Conservation (phyloP, 2,888 invertebrate genomes). For the Drosophila prostipennis region DNA sequence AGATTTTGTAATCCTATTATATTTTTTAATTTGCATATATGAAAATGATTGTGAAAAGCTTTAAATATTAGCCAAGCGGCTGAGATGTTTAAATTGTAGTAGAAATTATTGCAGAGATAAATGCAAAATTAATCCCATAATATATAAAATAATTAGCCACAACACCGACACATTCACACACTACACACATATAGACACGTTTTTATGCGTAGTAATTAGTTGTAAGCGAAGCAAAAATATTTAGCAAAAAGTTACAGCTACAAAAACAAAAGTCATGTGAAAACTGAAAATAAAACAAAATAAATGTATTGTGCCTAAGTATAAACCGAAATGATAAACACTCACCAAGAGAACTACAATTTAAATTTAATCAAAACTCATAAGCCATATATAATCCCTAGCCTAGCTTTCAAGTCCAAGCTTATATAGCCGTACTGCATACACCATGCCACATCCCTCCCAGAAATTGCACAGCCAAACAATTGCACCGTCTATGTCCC, state of each 20-base stretch:
- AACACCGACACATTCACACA: conserved; percentile 41
- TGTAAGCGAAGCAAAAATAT: conserved; percentile 54
- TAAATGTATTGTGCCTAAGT: conserved; percentile 79
- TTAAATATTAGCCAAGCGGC: conserved; percentile 70
- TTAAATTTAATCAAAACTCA: conserved; percentile 39
- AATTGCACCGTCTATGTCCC: conserved; percentile 71
- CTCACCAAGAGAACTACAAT: conserved; percentile 31
- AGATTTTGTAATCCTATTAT: conserved; percentile 40
- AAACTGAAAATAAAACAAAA: conserved; percentile 53
- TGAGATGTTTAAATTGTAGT: conserved; percentile 72
- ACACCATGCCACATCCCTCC: conserved; percentile 5
- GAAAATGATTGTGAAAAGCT: conserved; percentile 72
- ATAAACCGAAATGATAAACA: conserved; percentile 52
- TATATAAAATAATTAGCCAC: conserved; percentile 46
- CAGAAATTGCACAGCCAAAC: conserved; percentile 28
- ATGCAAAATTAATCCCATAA: conserved; percentile 56
- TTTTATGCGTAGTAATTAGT: conserved; percentile 74
- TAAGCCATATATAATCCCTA: conserved; percentile 50
- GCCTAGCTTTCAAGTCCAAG: conserved; percentile 59
- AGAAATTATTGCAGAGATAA: conserved; percentile 58
- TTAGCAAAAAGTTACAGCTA: conserved; percentile 54
- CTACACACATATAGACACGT: conserved; percentile 51
- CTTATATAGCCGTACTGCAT: conserved; percentile 24
- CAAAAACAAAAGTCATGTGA: conserved; percentile 27
- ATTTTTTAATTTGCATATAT: conserved; percentile 59